Evolutionary conservation across 2,888 invertebrate species (phyloP).

Genomic region (Drosophila maculinotata): DNA sequence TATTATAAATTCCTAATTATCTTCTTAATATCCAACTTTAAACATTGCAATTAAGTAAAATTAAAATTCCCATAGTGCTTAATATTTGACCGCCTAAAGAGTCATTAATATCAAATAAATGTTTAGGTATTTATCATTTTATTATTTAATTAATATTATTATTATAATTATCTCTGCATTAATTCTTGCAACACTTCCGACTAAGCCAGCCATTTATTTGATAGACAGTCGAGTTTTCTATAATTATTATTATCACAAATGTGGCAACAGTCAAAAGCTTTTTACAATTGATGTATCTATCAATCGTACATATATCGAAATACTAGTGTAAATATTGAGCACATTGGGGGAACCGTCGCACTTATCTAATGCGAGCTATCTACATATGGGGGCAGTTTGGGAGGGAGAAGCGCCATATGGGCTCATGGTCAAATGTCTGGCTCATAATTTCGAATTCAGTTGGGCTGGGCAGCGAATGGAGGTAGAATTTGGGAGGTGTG

Average conservation of each 20-base stretch:
- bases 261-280: conserved; percentile 55
- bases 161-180: too few species aligned
- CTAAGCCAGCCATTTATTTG: background rate
- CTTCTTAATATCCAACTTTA: too few species aligned
- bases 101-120: too few species aligned
- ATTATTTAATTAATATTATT: too few species aligned
- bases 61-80: too few species aligned
- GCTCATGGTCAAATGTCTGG: conserved; percentile 57
- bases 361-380: conserved; percentile 50
- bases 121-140: too few species aligned
- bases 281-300: conserved; percentile 71
- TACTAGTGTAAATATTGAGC: conserved; percentile 31
- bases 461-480: conserved; percentile 9
- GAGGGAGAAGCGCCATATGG: conserved; percentile 53
- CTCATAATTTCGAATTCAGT: conserved; percentile 9
- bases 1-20: too few species aligned
- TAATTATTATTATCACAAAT: conserved; percentile 16
- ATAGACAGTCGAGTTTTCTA: conserved; percentile 3
- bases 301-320: conserved; percentile 46
- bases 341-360: conserved; percentile 23
- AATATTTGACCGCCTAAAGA: too few species aligned
- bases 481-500: conserved; percentile 19
- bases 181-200: background rate
- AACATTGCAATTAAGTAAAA: too few species aligned
- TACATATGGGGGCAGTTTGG: background rate